Evolutionary conservation across 2,113 vertebrate genomes (phyloP), one percentile per base, ranked within the genome.

Genomic region (Phylloscopus trochiloides): DNA sequence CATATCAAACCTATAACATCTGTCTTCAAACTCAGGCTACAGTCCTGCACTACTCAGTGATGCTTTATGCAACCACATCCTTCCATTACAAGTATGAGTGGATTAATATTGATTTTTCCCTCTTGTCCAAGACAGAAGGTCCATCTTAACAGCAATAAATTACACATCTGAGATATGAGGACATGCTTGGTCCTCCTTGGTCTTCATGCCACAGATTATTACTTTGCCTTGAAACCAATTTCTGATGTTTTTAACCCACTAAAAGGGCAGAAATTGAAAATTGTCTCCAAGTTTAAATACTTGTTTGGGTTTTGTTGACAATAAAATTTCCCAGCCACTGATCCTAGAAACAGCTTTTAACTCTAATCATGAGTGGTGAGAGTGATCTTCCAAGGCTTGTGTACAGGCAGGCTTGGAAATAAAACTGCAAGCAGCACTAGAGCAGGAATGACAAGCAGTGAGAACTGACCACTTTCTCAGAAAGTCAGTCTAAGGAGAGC

Each of bases 31-130:
- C 84, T 97, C 90, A 86, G 80, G 19, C 80, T 97, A 68, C 81
- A 94, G 79, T 95, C 48, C 86, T 92, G 78, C 26, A 73, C 90
- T 95, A 84, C 81, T 78, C 92, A 82, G 90, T 82, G 85, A 87
- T 97, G 90, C 95, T 97, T 97, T 96, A 97, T 97, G 96, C 54
- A 95, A 96, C 96, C 95, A 96, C 94, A 97, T 98, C 96, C 95
- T 97, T 97, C 97, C 89, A 97, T 98, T 98, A 97, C 90, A 97
- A 98, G 92, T 97, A 94, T 95, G 95, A 98, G 92, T 98, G 96
- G 95, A 98, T 98, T 98, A 98, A 98, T 97, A 98, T 98, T 97
- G 98, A 98, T 98, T 98, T 97, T 90, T 65, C 20, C 7, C 68
- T 91, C 86, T 95, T 97, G 72, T 96, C 93, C 76, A 94, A 95